Evolutionary conservation across 2,797 vertebrate genomes (phyloP).

Genomic region (Oryzias sinensis): DNA sequence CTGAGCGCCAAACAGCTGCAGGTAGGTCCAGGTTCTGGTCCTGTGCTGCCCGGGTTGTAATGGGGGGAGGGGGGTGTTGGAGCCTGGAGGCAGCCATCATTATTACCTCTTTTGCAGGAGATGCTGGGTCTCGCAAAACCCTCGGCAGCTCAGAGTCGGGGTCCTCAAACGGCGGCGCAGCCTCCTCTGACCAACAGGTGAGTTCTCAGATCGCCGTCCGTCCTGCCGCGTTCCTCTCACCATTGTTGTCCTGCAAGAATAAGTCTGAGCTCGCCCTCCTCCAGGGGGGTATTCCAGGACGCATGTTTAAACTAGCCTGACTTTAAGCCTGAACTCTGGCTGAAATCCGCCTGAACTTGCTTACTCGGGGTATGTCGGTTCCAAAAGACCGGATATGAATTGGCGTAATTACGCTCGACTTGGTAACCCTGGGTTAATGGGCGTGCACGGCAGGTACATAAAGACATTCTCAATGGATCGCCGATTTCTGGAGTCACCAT

Average conservation of each 20-base stretch:
- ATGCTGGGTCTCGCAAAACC: constrained; percentile 93
- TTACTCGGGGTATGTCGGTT: no score
- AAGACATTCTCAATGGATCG: no score
- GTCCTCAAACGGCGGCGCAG: constrained; percentile 84
- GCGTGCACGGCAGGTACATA: no score
- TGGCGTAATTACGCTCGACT: no score
- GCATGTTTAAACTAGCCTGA: no score
- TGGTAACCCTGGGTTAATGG: no score
- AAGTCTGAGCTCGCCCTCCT: background rate
- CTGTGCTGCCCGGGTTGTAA: background rate
- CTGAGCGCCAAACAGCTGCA: constrained; percentile 90
- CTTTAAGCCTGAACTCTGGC: no score
- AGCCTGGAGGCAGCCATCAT: background rate
- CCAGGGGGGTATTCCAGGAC: no score
- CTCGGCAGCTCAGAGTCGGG: constrained; percentile 82
- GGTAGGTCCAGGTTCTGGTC: constrained; percentile 7
- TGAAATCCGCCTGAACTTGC: no score
- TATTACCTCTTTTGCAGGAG: constrained; percentile 76
- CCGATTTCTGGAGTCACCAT: no score
- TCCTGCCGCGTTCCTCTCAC: background rate
- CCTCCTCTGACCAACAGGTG: constrained; percentile 92
- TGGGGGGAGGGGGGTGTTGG: no score
- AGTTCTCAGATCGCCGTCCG: background rate
- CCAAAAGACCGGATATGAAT: no score
- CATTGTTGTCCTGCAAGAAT: background rate